phyloP scores from a whole-genome alignment of 1,140 invertebrate genomes.

The Pogonomyrmex barbatus region DNA sequence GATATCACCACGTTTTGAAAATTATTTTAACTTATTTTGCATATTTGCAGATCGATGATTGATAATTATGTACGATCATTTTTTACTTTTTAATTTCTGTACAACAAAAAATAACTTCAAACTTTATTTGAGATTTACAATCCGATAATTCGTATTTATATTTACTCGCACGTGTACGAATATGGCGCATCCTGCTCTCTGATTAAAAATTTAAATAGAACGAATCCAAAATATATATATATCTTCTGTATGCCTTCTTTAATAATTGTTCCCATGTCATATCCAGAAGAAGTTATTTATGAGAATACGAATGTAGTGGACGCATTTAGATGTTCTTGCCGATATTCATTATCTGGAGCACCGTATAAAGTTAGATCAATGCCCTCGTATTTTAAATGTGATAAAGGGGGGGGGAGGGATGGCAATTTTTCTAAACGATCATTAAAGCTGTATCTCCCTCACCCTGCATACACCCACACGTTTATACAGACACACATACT shows the following conservation, averaged over 20 bases:
- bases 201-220: slow-evolving; percentile 31
- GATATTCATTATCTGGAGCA: slow-evolving; percentile 56
- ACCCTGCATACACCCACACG: too few species aligned
- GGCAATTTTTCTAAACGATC: not conserved
- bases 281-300: slow-evolving; percentile 48
- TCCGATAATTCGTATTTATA: not conserved
- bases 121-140: not conserved
- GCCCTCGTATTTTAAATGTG: slow-evolving; percentile 34
- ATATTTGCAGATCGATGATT: not conserved
- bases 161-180: not conserved
- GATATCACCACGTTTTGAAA: slow-evolving; percentile 31
- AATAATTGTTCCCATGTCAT: slow-evolving; percentile 18
- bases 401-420: slow-evolving; percentile 9
- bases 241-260: not conserved
- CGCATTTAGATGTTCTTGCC: slow-evolving; percentile 18
- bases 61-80: too few species aligned
- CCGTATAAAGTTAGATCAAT: slow-evolving; percentile 34
- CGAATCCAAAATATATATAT: slow-evolving; percentile 26
- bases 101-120: not conserved
- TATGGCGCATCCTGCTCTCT: not conserved
- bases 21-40: not conserved
- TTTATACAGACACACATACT: not conserved
- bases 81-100: not conserved
- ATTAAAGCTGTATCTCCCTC: too few species aligned
- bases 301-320: not conserved